Base-by-base conservation (phyloP, 1,140 invertebrate species). In the Aphelinus atriplicis region DNA sequence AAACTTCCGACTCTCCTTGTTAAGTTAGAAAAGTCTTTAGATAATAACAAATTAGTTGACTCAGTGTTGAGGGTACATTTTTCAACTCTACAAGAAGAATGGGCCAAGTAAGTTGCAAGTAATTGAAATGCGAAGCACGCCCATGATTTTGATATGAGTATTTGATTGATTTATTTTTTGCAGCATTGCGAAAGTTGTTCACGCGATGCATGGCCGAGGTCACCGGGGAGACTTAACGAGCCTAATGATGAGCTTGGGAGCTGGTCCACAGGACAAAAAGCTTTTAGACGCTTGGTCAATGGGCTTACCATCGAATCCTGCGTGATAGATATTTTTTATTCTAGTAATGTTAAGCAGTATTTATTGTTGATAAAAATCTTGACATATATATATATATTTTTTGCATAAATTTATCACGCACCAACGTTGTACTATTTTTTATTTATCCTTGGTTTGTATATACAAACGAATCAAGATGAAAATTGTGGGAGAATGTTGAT, bases 11-110 rank as follows among this genome's bases (percentile, higher is more conserved):
- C 84, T 10, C 79, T 89, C 3, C 72, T 88, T 46, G 78, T 77
- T 53, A 88, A 88, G 78, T 81, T 89, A 65, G 87, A 89, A 79
- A 89, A 88, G 76, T 85, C 87, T 60, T 76, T 89, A 5, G 83
- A 86, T 3, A 88, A 89, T 77, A 82, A 87, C 43, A 86, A 83
- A 78, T 78, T 89, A 45, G 78, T 80, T 60, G 84, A 88, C 66
- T 82, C 84, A 43, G 84, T 86, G 5, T 69, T 89, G 3, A 84
- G 81, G 73, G 82, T 82, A 69, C 86, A 89, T 75, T 83, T 88
- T 76, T 81, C 81, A 60, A 84, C 85, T n/a, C 63, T 89, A 2
- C 85, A 88, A 75, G 83, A 88, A 81, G 87, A 89, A 83, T 89
- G 88, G 88, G 73, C 83, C 3, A 88, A 86, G 88, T 88, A 84